A percentile compares a stretch with the other conserved stretches of the same genome.
Conservation (phyloP, 2,888 invertebrate genomes). For the Cheilosia vernalis region DNA sequence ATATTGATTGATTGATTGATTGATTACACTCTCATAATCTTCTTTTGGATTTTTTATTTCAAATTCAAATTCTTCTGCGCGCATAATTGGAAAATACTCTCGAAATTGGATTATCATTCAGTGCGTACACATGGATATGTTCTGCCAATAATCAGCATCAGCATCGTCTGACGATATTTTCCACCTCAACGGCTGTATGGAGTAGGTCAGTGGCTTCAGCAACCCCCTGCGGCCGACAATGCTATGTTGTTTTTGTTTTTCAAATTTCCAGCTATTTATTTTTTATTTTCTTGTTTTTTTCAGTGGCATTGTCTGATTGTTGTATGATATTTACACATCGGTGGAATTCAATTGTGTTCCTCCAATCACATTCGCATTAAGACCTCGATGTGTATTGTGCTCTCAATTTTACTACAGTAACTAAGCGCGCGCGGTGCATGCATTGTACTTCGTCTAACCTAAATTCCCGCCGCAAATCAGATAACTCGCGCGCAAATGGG, state of each 20-base stretch:
- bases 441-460: constrained; percentile 64
- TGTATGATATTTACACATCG: constrained; percentile 66
- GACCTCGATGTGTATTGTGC: constrained; percentile 50
- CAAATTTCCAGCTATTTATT: constrained; percentile 12
- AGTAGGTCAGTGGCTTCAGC: constrained; percentile 67
- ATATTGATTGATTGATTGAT: constrained; percentile 59
- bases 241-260: constrained; percentile 1
- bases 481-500: constrained; percentile 65
- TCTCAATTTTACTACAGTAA: constrained; percentile 69
- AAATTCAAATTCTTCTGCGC: constrained; percentile 54
- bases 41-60: constrained; percentile 61
- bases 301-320: constrained; percentile 66
- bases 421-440: constrained; percentile 25
- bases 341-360: constrained; percentile 65
- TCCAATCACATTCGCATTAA: constrained; percentile 73
- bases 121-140: constrained; percentile 50
- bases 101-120: constrained; percentile 69
- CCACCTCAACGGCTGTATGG: constrained; percentile 53
- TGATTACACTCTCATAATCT: constrained; percentile 63
- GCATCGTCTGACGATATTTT: constrained; percentile 56
- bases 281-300: constrained; percentile 5
- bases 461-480: constrained; percentile 71
- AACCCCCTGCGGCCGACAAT: constrained; percentile 2
- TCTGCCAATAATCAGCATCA: constrained; percentile 29
- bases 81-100: constrained; percentile 69